phyloP scores from a whole-genome alignment of 2,888 invertebrate species.

The Drosophila nr. perissopoda region DNA sequence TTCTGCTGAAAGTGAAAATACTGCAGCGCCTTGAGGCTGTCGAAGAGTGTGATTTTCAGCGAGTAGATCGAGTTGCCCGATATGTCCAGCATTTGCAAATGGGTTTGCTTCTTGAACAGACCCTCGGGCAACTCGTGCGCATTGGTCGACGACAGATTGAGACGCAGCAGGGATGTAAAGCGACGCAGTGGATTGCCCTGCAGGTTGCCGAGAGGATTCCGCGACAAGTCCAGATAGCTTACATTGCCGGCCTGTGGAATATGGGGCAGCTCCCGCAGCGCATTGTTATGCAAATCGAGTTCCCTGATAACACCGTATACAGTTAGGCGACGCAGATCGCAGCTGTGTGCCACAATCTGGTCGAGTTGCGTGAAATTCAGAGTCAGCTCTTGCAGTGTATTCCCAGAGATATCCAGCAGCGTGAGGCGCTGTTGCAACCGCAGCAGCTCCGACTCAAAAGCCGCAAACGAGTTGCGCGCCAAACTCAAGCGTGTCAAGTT shows the following conservation, averaged over 20 bases:
- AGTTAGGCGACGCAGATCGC: conserved; percentile 80
- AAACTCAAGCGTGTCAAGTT: conserved; percentile 80
- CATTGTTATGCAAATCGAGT: conserved; percentile 82
- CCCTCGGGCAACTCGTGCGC: conserved; percentile 81
- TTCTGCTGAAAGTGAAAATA: conserved; percentile 84
- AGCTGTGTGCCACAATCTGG: conserved; percentile 72
- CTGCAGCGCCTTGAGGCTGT: conserved; percentile 80
- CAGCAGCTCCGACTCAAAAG: conserved; percentile 80
- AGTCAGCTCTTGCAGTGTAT: conserved; percentile 79
- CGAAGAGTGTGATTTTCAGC: conserved; percentile 82
- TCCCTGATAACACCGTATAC: conserved; percentile 77
- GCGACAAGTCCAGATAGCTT: conserved; percentile 78
- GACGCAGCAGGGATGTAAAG: conserved; percentile 72
- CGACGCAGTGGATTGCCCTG: conserved; percentile 81
- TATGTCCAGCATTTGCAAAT: conserved; percentile 79
- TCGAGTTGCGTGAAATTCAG: conserved; percentile 78
- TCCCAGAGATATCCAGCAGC: conserved; percentile 81
- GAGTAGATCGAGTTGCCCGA: conserved; percentile 81
- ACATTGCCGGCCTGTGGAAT: conserved; percentile 81
- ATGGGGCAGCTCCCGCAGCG: conserved; percentile 81
- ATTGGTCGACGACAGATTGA: conserved; percentile 80
- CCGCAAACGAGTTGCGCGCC: conserved; percentile 77
- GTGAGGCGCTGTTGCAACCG: conserved; percentile 73
- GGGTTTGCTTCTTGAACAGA: conserved; percentile 81
- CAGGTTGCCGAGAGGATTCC: conserved; percentile 80